These are phyloP conservation scores for Piaya cayana DNA, from an alignment of 2,113 vertebrate species.

Conservation along the genomic window DNA sequence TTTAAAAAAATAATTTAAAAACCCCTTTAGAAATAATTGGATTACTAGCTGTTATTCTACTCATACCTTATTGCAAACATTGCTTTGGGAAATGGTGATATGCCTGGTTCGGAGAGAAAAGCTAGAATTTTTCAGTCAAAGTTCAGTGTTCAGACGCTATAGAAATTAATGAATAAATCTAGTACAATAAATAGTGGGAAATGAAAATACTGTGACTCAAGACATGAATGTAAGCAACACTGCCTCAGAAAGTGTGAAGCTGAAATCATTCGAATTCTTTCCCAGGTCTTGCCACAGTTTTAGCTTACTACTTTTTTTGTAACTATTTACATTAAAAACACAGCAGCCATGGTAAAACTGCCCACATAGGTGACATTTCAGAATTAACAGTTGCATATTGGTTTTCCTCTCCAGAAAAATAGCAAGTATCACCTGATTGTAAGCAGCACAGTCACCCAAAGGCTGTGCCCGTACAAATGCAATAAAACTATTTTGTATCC, in stretches of 20 bases:
- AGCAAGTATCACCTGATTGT: not conserved
- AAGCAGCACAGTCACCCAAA: not conserved
- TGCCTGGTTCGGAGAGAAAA: not conserved
- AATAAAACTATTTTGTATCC: not conserved
- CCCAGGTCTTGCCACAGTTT: not conserved
- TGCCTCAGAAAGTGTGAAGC: not conserved
- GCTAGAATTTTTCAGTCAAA: not conserved
- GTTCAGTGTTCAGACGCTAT: not conserved
- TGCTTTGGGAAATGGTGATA: not conserved
- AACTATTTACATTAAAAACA: not conserved
- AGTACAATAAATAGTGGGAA: not conserved
- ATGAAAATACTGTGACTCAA: not conserved
- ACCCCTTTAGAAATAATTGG: not conserved
- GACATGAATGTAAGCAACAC: not conserved
- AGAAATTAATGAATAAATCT: constrained; percentile 2
- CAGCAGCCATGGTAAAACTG: not conserved
- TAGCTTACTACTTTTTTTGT: not conserved
- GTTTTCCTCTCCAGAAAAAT: not conserved
- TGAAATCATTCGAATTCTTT: not conserved
- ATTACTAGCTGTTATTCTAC: not conserved
- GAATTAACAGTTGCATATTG: not conserved
- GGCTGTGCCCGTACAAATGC: not conserved
- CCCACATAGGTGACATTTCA: not conserved
- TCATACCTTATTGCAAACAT: not conserved
- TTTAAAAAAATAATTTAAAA: not conserved